Percentiles rank a stretch among this genome's conserved stretches.
phyloP scores from a whole-genome alignment of 2,888 invertebrate species.

The Meiosimyza decipiens region DNA sequence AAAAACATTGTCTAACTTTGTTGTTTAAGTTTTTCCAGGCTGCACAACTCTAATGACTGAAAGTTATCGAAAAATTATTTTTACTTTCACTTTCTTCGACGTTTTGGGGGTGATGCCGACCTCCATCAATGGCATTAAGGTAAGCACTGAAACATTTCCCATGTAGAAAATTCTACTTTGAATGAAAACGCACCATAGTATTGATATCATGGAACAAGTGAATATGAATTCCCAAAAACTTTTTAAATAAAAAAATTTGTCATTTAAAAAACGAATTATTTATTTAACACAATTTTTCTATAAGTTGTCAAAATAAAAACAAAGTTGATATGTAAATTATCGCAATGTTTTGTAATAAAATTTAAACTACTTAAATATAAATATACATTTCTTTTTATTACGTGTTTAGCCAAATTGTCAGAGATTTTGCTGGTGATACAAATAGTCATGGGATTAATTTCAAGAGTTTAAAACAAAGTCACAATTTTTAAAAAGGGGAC shows the following conservation, averaged over 20 bases:
- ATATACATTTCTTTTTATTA: conserved; percentile 4
- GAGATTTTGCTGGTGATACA: conserved; percentile 13
- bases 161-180: no score
- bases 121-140: no score
- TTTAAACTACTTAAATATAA: conserved; percentile 32
- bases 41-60: no score
- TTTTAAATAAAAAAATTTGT: background rate
- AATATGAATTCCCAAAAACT: background rate
- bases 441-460: conserved; percentile 11
- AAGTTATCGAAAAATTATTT: no score
- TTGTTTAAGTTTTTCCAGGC: no score
- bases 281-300: conserved; percentile 28
- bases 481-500: conserved; percentile 3
- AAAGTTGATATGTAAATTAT: conserved; percentile 20
- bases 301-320: conserved; percentile 15
- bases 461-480: background rate
- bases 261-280: conserved; percentile 27
- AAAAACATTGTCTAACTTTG: no score
- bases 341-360: conserved; percentile 20
- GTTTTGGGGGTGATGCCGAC: no score
- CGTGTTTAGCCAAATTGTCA: background rate
- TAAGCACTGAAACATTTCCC: no score
- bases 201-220: background rate
- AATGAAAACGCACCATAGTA: no score
- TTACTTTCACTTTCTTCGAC: no score